Conservation (phyloP, 2,113 vertebrate genomes). For the Eulacestoma nigropectus region DNA sequence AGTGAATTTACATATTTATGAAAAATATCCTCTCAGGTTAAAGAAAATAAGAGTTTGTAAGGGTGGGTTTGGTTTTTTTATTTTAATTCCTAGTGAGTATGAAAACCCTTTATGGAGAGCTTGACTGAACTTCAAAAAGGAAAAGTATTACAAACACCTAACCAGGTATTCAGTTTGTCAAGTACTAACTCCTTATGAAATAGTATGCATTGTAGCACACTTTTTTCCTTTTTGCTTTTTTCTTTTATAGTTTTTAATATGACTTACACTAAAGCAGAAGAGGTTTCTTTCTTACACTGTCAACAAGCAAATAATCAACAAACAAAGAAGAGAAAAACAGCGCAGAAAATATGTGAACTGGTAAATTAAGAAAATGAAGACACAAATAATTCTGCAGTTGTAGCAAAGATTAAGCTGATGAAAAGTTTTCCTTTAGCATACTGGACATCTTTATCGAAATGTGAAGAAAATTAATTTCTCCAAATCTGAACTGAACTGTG, state of each 20-base stretch:
- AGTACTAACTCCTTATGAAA: neutral
- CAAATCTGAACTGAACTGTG: neutral
- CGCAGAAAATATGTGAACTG: neutral
- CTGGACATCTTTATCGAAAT: neutral
- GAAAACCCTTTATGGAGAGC: neutral
- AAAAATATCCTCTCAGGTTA: constrained; percentile 42
- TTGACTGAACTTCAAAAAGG: constrained; percentile 9
- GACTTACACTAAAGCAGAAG: neutral
- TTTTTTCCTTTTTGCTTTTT: neutral
- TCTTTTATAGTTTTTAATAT: neutral
- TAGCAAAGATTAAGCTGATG: neutral
- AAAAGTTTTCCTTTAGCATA: neutral
- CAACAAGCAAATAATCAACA: neutral
- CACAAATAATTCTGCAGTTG: neutral
- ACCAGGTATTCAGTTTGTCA: neutral
- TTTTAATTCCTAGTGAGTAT: neutral
- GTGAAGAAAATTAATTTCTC: neutral
- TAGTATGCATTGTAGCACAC: neutral
- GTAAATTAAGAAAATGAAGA: neutral
- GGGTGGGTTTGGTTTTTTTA: neutral
- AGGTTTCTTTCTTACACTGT: neutral
- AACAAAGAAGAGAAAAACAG: neutral
- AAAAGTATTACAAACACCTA: neutral
- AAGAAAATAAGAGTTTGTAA: neutral
- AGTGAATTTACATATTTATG: constrained; percentile 61